phyloP scores from a whole-genome alignment of 2,797 vertebrate genomes.

The Hippoglossus hippoglossus region DNA sequence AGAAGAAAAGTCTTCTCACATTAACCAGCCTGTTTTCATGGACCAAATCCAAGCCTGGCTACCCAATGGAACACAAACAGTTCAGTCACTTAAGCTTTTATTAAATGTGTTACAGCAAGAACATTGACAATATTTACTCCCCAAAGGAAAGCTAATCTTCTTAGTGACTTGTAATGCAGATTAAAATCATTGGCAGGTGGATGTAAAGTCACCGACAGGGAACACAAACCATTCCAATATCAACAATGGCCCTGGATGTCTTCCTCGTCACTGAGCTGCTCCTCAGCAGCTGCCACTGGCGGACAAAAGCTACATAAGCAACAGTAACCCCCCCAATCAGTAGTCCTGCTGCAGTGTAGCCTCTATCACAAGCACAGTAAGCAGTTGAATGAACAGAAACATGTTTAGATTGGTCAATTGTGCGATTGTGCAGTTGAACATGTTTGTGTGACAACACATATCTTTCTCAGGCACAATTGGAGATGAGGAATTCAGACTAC shows the following conservation, averaged over 20 bases:
- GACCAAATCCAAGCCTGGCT: no score
- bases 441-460: background rate
- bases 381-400: background rate
- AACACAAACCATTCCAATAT: background rate
- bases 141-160: background rate
- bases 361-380: background rate
- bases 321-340: background rate
- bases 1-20: no score
- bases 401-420: background rate
- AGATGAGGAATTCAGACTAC: background rate
- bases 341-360: no score
- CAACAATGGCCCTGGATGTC: background rate
- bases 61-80: no score
- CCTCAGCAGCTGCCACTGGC: background rate
- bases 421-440: background rate
- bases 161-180: background rate
- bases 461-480: background rate
- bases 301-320: background rate
- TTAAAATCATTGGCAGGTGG: background rate
- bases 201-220: background rate
- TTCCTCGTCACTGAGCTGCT: background rate
- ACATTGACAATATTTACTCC: background rate
- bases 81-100: background rate
- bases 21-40: no score
- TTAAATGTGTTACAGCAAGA: background rate